Evolutionary conservation across 2,113 vertebrate species (phyloP).

Genomic region (Vulpes lagopus): DNA sequence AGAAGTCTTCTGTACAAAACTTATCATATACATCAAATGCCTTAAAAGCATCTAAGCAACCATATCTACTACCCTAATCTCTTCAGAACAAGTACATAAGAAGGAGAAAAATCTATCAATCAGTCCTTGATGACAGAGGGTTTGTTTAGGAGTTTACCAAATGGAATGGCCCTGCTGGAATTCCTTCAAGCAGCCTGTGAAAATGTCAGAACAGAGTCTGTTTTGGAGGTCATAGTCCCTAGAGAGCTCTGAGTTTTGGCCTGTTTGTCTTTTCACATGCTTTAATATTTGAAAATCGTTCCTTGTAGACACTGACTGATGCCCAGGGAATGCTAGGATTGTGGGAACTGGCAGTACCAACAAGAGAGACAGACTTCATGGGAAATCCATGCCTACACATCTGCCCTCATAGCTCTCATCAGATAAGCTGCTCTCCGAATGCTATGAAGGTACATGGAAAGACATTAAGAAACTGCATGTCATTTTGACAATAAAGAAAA

Average conservation of each 20-base stretch:
- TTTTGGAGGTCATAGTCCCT: slow-evolving; percentile 89
- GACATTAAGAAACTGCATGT: slow-evolving; percentile 54
- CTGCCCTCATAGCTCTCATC: slow-evolving; percentile 37
- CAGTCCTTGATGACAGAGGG: slow-evolving; percentile 82
- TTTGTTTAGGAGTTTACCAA: slow-evolving; percentile 88
- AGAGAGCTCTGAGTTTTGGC: slow-evolving; percentile 89
- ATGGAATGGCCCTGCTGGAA: slow-evolving; percentile 87
- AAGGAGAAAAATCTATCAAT: slow-evolving; percentile 82
- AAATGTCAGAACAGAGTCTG: slow-evolving; percentile 89
- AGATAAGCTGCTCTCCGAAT: slow-evolving; percentile 71
- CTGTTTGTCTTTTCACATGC: slow-evolving; percentile 91
- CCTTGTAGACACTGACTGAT: slow-evolving; percentile 90
- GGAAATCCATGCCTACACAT: slow-evolving; percentile 85
- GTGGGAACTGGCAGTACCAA: slow-evolving; percentile 91
- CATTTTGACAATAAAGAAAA: slow-evolving; percentile 30
- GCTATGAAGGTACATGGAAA: background rate
- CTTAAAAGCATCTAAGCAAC: slow-evolving; percentile 78
- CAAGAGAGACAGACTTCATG: slow-evolving; percentile 84
- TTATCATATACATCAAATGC: slow-evolving; percentile 80
- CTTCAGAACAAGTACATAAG: slow-evolving; percentile 83
- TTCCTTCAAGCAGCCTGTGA: slow-evolving; percentile 89
- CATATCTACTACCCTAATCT: slow-evolving; percentile 81
- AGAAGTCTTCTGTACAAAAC: slow-evolving; percentile 64
- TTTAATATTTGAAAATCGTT: slow-evolving; percentile 90
- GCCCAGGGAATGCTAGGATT: slow-evolving; percentile 90